Evolutionary conservation across 2,113 vertebrate genomes (phyloP).

Genomic region (Benitochromis conjunctus): DNA sequence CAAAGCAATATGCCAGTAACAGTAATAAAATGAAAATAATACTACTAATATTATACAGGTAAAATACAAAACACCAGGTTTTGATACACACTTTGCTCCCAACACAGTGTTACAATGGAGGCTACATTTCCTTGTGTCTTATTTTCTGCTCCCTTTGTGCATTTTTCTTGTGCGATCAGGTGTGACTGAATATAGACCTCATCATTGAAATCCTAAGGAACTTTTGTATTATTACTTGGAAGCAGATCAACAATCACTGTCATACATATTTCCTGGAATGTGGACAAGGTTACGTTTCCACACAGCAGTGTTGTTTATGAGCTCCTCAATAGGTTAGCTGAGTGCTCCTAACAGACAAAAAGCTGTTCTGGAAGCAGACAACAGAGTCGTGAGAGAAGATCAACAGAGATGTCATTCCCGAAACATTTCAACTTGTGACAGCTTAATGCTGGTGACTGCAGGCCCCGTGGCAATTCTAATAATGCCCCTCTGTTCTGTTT

Average conservation of each 20-base stretch:
- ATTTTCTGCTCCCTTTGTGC: not conserved
- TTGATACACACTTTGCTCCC: not conserved
- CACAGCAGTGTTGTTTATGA: constrained; percentile 12
- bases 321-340: constrained; percentile 1
- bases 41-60: not conserved
- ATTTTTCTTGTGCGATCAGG: constrained; percentile 1
- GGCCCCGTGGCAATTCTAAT: constrained; percentile 32
- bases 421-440: constrained; percentile 49
- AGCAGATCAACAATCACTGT: constrained; percentile 4
- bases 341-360: not conserved
- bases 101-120: not conserved
- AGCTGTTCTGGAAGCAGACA: constrained; percentile 1
- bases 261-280: not conserved
- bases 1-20: not conserved
- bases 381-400: not conserved
- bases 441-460: constrained; percentile 19
- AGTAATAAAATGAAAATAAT: not conserved
- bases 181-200: not conserved
- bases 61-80: not conserved
- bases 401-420: constrained; percentile 28
- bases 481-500: constrained; percentile 36
- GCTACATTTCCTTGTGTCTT: constrained; percentile 9
- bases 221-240: constrained; percentile 25
- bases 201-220: constrained; percentile 23
- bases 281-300: not conserved